Percentiles rank a stretch among this genome's conserved stretches.
These are phyloP conservation scores for Sapajus apella DNA, from an alignment of 2,113 vertebrate genomes.

Conservation along the genomic window DNA sequence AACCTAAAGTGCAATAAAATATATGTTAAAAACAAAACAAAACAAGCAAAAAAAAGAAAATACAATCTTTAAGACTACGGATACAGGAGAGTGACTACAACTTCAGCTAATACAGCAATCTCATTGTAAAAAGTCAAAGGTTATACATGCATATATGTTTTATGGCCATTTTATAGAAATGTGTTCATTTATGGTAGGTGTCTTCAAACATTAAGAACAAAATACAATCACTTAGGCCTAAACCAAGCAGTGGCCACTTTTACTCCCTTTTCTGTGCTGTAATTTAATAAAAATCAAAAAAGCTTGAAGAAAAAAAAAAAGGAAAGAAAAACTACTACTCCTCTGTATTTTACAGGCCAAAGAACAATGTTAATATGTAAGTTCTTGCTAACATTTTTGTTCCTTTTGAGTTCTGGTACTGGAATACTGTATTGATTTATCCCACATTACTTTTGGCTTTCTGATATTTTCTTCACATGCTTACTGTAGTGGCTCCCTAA, in stretches of 20 bases:
- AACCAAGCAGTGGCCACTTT: background rate
- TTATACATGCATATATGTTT: background rate
- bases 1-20: too few relatives aligned
- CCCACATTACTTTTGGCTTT: background rate
- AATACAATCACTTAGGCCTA: background rate
- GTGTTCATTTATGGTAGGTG: background rate
- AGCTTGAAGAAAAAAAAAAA: slow-evolving; percentile 6
- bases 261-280: background rate
- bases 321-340: background rate
- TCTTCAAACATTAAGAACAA: background rate
- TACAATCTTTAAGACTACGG: background rate
- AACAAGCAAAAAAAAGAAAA: too few relatives aligned
- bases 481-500: background rate
- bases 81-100: background rate
- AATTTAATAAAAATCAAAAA: background rate
- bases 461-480: background rate
- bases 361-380: slow-evolving; percentile 33
- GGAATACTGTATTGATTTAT: background rate
- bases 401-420: slow-evolving; percentile 20
- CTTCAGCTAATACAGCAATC: background rate
- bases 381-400: slow-evolving; percentile 36
- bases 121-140: background rate
- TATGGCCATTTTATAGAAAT: background rate
- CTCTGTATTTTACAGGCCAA: background rate
- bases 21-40: too few relatives aligned